Evolutionary conservation across 2,797 vertebrate genomes (phyloP).

Genomic region (Tiaroga cobitis): DNA sequence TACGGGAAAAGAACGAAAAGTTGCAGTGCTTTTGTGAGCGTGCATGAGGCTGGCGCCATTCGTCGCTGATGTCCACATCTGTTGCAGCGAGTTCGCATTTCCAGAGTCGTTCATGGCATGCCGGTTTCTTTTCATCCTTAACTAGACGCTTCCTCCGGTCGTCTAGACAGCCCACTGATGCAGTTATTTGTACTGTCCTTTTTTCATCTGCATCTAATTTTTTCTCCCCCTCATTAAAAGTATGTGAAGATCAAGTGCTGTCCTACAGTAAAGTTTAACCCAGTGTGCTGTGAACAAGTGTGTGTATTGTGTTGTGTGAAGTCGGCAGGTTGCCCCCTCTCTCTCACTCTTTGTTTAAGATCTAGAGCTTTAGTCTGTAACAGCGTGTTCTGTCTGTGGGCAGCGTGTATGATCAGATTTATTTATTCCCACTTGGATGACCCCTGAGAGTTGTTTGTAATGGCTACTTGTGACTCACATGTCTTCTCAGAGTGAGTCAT

Average conservation of each 20-base stretch:
- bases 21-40: conserved; percentile 49
- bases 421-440: conserved; percentile 40
- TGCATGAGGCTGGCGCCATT: not conserved
- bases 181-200: not conserved
- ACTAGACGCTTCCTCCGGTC: not conserved
- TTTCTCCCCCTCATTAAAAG: conserved; percentile 13
- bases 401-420: conserved; percentile 30
- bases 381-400: conserved; percentile 34
- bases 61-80: conserved; percentile 7
- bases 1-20: conserved; percentile 56
- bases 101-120: conserved; percentile 4
- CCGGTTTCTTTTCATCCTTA: conserved; percentile 3
- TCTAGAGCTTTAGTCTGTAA: conserved; percentile 7
- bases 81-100: not conserved
- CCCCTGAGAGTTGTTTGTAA: conserved; percentile 21
- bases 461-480: conserved; percentile 29
- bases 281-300: conserved; percentile 3
- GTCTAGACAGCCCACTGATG: not conserved
- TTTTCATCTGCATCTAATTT: conserved; percentile 9
- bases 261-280: conserved; percentile 31
- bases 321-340: not conserved
- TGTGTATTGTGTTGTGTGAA: conserved; percentile 10
- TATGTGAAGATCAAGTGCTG: conserved; percentile 18
- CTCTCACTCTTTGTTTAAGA: not conserved
- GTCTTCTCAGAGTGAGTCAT: conserved; percentile 14